Evolutionary conservation across 37 sponge, comb jelly and placozoan genomes (phyloP).

Genomic region (Ephydatia muelleri): DNA sequence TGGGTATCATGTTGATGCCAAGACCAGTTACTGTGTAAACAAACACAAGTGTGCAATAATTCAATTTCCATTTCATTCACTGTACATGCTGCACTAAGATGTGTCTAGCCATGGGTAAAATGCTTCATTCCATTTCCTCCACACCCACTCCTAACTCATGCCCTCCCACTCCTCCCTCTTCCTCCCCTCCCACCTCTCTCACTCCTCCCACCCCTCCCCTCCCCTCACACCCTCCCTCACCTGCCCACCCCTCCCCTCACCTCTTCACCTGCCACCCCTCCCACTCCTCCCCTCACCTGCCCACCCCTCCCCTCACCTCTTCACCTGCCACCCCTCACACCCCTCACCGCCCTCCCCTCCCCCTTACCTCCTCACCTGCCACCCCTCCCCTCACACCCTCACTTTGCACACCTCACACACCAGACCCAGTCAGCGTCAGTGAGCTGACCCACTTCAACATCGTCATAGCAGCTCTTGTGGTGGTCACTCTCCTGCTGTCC

Average conservation of each 20-base stretch:
- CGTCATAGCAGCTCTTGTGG: background rate
- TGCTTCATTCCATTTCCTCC: background rate
- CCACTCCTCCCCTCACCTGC: background rate
- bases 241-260: background rate
- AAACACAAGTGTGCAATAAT: too few relatives aligned
- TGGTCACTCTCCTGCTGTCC: background rate
- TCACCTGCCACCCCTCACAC: background rate
- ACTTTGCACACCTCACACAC: background rate
- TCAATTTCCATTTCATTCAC: background rate
- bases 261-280: background rate
- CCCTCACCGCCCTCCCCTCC: background rate
- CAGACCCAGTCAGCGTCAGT: background rate
- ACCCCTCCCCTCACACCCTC: background rate
- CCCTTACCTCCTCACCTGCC: background rate
- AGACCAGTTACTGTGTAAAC: too few relatives aligned
- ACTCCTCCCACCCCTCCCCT: background rate
- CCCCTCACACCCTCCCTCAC: background rate
- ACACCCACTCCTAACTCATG: background rate
- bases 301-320: background rate
- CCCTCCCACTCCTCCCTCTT: background rate
- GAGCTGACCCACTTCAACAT: background rate
- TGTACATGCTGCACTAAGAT: background rate
- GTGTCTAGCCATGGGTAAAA: background rate
- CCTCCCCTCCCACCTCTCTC: background rate
- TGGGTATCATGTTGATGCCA: too few relatives aligned